Evolutionary conservation across 2,888 invertebrate species (phyloP).

Genomic region (Poecilobothrus nobilitatus): DNA sequence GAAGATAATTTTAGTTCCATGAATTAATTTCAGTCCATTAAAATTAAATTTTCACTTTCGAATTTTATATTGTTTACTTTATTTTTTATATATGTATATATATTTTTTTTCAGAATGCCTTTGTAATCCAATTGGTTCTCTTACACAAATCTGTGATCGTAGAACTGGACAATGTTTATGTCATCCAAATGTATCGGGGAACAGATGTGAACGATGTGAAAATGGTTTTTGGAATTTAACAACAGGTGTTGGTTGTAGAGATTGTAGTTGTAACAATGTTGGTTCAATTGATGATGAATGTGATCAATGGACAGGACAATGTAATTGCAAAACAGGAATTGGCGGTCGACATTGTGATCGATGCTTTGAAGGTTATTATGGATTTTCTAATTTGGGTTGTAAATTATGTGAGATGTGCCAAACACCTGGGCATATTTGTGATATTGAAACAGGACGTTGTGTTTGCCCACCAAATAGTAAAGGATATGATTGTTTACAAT

Average conservation of each 20-base stretch:
- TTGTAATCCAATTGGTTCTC: slow-evolving; percentile 67
- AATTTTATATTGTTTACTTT: no score
- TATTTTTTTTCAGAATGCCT: slow-evolving; percentile 66
- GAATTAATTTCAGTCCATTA: no score
- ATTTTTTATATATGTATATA: no score
- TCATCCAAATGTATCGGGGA: slow-evolving; percentile 60
- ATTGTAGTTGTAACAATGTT: slow-evolving; percentile 70
- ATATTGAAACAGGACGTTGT: slow-evolving; percentile 81
- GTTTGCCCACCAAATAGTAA: slow-evolving; percentile 81
- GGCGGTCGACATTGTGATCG: slow-evolving; percentile 63
- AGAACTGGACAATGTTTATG: slow-evolving; percentile 72
- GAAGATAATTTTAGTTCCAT: no score
- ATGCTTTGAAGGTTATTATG: slow-evolving; percentile 63
- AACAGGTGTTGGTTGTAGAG: slow-evolving; percentile 63
- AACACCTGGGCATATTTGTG: slow-evolving; percentile 79
- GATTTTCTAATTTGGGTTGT: slow-evolving; percentile 68
- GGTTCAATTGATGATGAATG: slow-evolving; percentile 62
- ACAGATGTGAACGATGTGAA: slow-evolving; percentile 68
- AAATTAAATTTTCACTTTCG: no score
- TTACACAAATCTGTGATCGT: slow-evolving; percentile 62
- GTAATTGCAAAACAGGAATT: slow-evolving; percentile 68
- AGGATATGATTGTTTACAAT: slow-evolving; percentile 73
- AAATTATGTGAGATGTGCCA: slow-evolving; percentile 72
- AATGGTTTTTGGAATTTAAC: slow-evolving; percentile 69
- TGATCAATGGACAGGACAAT: slow-evolving; percentile 66